These are phyloP conservation scores for Caenorhabditis inopinata DNA, from an alignment of 1,140 invertebrate genomes.

Conservation along the genomic window DNA sequence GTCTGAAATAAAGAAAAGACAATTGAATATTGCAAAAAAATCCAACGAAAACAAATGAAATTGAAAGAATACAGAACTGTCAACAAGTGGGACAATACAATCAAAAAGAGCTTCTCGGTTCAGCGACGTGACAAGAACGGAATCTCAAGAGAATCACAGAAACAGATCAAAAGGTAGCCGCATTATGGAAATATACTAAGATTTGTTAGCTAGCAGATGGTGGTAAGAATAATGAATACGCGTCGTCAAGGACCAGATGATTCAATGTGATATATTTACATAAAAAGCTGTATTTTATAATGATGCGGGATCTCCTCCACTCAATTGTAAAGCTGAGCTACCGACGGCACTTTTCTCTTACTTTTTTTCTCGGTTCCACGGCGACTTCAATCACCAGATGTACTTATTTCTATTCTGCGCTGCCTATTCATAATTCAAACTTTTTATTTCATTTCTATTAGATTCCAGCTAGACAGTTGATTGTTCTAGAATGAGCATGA, in stretches of 20 bases:
- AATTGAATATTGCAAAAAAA: neutral
- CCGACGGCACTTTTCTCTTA: neutral
- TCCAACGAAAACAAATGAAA: no score
- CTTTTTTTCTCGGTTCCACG: neutral
- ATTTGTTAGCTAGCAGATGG: conserved; percentile 14
- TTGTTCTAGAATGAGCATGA: no score
- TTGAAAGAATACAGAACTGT: neutral
- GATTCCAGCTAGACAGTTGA: no score
- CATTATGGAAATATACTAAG: conserved; percentile 18
- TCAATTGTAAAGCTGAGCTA: neutral
- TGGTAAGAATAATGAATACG: conserved; percentile 25
- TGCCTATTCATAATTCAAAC: no score
- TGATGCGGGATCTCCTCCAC: neutral
- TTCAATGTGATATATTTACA: conserved; percentile 31
- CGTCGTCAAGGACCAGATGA: conserved; percentile 31
- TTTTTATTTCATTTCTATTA: neutral
- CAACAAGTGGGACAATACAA: neutral
- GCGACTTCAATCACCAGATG: conserved; percentile 33
- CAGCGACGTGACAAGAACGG: neutral
- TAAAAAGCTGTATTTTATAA: conserved; percentile 35
- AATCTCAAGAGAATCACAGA: conserved; percentile 22
- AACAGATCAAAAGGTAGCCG: conserved; percentile 11
- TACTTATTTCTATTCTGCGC: neutral
- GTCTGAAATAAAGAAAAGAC: neutral
- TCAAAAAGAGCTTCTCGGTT: neutral